A percentile compares a stretch with the other conserved stretches of the same genome.
These are phyloP conservation scores for Netelia inedita DNA, from an alignment of 2,888 invertebrate genomes.

Conservation along the genomic window DNA sequence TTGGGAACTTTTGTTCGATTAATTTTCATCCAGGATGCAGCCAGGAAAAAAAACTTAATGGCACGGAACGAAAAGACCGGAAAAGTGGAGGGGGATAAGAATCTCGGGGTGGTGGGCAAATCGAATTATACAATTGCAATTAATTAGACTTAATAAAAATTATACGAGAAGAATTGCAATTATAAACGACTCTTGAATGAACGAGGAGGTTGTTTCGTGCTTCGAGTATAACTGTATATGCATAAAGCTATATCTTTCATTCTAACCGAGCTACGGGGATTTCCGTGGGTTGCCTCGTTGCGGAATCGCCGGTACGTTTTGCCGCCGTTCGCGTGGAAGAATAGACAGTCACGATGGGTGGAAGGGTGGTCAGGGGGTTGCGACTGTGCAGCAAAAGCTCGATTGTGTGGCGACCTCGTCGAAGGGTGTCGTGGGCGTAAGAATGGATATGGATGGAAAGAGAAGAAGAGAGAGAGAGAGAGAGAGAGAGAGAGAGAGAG, in stretches of 20 bases:
- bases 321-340: conserved; percentile 74
- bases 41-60: conserved; percentile 10
- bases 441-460: conserved; percentile 49
- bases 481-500: conserved; percentile 62
- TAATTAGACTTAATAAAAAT: conserved; percentile 85
- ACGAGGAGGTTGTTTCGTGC: conserved; percentile 21
- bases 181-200: conserved; percentile 77
- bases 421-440: conserved; percentile 69
- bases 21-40: conserved; percentile 7
- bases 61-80: conserved; percentile 14
- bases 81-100: conserved; percentile 23
- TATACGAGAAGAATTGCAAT: conserved; percentile 82
- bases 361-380: conserved; percentile 60
- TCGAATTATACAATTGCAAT: conserved; percentile 83
- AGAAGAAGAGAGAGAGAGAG: conserved; percentile 46
- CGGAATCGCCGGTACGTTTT: conserved; percentile 46
- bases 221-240: background rate
- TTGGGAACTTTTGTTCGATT: conserved; percentile 28
- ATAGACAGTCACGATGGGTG: conserved; percentile 81
- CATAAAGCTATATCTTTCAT: background rate
- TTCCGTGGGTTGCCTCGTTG: conserved; percentile 43
- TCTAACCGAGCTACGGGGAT: conserved; percentile 21
- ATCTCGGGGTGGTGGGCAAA: conserved; percentile 59
- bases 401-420: conserved; percentile 54
- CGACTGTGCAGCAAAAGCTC: conserved; percentile 62